Evolutionary conservation across 2,797 vertebrate genomes (phyloP).

Genomic region (Delichon dasypus): DNA sequence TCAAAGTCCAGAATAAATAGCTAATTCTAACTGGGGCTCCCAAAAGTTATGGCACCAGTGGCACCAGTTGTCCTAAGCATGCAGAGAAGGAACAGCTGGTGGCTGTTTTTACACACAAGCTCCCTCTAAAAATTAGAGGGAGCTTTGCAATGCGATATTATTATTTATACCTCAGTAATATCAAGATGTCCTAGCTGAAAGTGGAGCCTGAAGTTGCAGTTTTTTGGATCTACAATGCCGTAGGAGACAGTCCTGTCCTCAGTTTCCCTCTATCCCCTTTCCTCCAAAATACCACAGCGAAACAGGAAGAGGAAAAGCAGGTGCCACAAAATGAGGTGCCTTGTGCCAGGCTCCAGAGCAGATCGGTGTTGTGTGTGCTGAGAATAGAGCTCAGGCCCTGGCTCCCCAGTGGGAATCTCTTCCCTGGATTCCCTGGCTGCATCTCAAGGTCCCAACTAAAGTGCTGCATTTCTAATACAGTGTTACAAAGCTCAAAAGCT

Average conservation of each 20-base stretch:
- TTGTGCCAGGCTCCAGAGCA: not conserved
- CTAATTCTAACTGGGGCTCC: not conserved
- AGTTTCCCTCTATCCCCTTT: not conserved
- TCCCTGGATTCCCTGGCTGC: not conserved
- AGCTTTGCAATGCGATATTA: not conserved
- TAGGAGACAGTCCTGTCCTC: not conserved
- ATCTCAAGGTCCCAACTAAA: not conserved
- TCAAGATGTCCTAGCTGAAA: not conserved
- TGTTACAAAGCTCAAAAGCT: not conserved
- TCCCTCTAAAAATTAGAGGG: not conserved
- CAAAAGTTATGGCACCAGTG: not conserved
- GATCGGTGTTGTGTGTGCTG: not conserved
- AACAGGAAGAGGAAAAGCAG: not conserved
- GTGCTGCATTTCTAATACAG: not conserved
- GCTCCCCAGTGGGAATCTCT: not conserved
- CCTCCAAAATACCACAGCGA: not conserved
- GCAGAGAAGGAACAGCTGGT: conserved; percentile 27
- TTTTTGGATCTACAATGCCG: not conserved
- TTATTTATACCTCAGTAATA: not conserved
- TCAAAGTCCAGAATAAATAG: not conserved
- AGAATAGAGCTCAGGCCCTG: not conserved
- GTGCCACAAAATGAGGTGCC: fast-evolving
- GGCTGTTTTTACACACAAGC: not conserved
- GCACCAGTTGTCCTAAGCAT: not conserved
- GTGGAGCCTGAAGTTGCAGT: not conserved